Conservation (phyloP, 1,140 invertebrate species). For the Hypsibius dujardini region DNA sequence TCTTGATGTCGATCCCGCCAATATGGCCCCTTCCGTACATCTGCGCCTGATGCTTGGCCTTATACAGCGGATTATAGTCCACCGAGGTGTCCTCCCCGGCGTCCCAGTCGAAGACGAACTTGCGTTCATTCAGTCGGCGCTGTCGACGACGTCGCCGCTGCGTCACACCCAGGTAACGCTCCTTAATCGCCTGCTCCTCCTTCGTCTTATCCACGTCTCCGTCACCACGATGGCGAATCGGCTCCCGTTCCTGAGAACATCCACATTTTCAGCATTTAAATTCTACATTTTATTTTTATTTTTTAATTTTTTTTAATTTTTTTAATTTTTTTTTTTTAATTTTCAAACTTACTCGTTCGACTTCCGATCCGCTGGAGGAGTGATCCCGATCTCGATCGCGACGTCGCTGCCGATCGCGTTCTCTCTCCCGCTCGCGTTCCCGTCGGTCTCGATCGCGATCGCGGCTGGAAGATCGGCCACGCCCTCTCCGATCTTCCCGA, state of each 20-base stretch:
- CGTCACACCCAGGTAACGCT: slow-evolving; percentile 66
- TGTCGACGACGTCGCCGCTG: slow-evolving; percentile 54
- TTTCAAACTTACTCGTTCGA: background rate
- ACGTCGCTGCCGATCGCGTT: slow-evolving; percentile 24
- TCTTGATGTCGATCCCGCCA: slow-evolving; percentile 89
- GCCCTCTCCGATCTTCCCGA: slow-evolving; percentile 24
- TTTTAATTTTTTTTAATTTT: too few relatives aligned
- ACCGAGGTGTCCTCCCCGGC: slow-evolving; percentile 90
- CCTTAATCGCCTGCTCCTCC: slow-evolving; percentile 71
- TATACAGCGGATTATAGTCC: slow-evolving; percentile 93
- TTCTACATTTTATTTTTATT: too few relatives aligned
- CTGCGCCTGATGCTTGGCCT: slow-evolving; percentile 82
- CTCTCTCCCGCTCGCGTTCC: slow-evolving; percentile 26
- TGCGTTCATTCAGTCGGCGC: slow-evolving; percentile 80
- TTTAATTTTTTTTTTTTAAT: too few relatives aligned
- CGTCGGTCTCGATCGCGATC: slow-evolving; percentile 27
- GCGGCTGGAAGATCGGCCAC: slow-evolving; percentile 19
- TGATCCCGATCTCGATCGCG: slow-evolving; percentile 22
- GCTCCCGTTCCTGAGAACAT: background rate
- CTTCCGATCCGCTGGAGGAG: slow-evolving; percentile 5
- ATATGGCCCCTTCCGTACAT: slow-evolving; percentile 94
- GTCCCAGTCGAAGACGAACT: slow-evolving; percentile 99
- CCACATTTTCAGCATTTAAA: too few relatives aligned
- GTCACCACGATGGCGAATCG: background rate
- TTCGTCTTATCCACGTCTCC: slow-evolving; percentile 63